Base-by-base conservation (phyloP, 2,888 invertebrate genomes). In the Hypena proboscidalis region DNA sequence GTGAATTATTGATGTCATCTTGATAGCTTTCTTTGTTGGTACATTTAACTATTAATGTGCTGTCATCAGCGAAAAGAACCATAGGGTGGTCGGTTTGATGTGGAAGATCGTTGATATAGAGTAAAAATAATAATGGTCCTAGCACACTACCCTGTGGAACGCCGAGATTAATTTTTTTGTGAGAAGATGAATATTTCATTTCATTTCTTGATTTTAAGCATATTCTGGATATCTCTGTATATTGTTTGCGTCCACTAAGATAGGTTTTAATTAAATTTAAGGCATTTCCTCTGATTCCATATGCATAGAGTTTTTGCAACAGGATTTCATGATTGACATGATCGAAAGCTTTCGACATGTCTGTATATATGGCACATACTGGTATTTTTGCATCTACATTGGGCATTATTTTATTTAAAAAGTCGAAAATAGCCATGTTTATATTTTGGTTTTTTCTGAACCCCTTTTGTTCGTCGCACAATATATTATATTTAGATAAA, bases 401-500 rank as follows among this genome's bases (percentile, higher is more conserved):
- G 1, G 2, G 2, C 17, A 30, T 17, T 9, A 30, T 30, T 17
- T 1, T 9, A 2, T 19, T 8, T 19, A 30, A 9, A 5, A 30
- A 17, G 7, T 30, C 30, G 11, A 7, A 30, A 4, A 30, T 19
- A 9, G 30, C 30, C 17, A n/a, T 30, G n/a, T 30, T 30, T 1
- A 30, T 30, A 9, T 8, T 19, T 30, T 30, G 17, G 4, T 17
- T 17, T 19, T 30, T 30, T 1, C 30, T 1, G 4, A 30, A 30
- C 7, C 30, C 27, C 8, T n/a, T 36, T 30, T 30, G 30, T 30
- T 30, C 30, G 1, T 15, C 19, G 11, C 30, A 13, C 3, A 30
- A 19, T 9, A 17, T 30, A 9, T 30, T 9, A 17, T 17, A 19
- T 30, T 19, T 30, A 3, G 30, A 2, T 17, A 30, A 7, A 8